Evolutionary conservation across 2,797 vertebrate genomes (phyloP), one percentile per base, ranked within the genome.

Genomic region (Scleropages formosus): DNA sequence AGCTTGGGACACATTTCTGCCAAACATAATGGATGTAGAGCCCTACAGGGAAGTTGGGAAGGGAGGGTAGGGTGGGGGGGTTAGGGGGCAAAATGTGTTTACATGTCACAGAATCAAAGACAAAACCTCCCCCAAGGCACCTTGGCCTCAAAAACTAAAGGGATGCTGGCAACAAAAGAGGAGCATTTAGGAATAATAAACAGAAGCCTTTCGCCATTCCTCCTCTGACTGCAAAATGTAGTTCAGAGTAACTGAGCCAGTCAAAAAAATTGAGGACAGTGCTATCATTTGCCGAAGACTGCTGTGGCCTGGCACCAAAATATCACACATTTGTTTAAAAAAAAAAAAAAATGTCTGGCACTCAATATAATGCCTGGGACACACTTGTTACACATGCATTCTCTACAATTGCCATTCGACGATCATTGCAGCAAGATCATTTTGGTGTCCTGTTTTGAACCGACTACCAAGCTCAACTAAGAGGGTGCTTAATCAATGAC

Each of bases 401-500:
- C 47, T 59, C 72, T 74, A 70, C 60, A 69, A 79, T 68, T 79
- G 62, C 58, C 71, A 76, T 77, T 74, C 31, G 47, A 58, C 72
- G 77, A 58, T 77, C 71, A 56, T 74, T 62, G 71, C 69, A 56
- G 74, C 70, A 68, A 72, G 16, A 62, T 26, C 39, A 9, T 59
- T 16, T 80, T 75, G 73, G 27, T 47, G 39, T 71, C 74, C 66
- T 53, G n/a, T 77, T 64, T 59, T 65, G 51, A 62, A 44, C 67
- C 53, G 27, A 7, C 59, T 75, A 60, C 73, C 15, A 49, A 27
- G 27, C 15, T 53, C 60, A 58, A 44, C 62, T 66, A 51, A 31
- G 78, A 79, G 0, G 64, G 78, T 80, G 70, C 78, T 72, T 84
- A 86, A 91, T 92, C 90, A 88, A 89, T 91, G 89, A 62, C 73